Evolutionary conservation across 2,797 vertebrate genomes (phyloP).

Genomic region (Sebastes taczanowskii): DNA sequence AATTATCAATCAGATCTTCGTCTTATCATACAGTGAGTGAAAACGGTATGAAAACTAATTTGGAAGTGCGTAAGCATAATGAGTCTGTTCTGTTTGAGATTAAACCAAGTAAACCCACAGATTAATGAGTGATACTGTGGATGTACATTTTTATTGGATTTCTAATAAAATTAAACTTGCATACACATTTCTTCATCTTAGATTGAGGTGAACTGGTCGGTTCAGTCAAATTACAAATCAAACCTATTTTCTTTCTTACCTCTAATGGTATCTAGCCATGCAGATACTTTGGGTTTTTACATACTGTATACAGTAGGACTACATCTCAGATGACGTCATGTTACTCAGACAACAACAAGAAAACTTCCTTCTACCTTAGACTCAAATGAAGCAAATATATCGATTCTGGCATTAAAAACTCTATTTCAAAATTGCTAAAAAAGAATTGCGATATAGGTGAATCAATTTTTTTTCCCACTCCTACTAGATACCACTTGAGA

Average conservation of each 20-base stretch:
- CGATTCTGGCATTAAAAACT: too few relatives aligned
- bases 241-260: background rate
- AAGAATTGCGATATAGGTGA: too few relatives aligned
- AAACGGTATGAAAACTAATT: background rate
- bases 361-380: too few relatives aligned
- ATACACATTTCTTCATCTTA: background rate
- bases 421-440: too few relatives aligned
- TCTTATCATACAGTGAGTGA: background rate
- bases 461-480: fast-evolving
- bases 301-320: background rate
- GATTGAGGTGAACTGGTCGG: background rate
- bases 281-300: background rate
- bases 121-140: background rate
- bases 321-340: background rate
- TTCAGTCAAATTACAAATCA: background rate
- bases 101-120: background rate
- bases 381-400: too few relatives aligned
- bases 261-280: background rate
- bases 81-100: background rate
- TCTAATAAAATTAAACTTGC: background rate
- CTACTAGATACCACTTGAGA: too few relatives aligned
- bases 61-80: background rate
- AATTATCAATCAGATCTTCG: background rate
- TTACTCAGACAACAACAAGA: too few relatives aligned
- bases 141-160: background rate